These are phyloP conservation scores for Siniperca undulata DNA, from an alignment of 2,797 vertebrate genomes.

Conservation along the genomic window DNA sequence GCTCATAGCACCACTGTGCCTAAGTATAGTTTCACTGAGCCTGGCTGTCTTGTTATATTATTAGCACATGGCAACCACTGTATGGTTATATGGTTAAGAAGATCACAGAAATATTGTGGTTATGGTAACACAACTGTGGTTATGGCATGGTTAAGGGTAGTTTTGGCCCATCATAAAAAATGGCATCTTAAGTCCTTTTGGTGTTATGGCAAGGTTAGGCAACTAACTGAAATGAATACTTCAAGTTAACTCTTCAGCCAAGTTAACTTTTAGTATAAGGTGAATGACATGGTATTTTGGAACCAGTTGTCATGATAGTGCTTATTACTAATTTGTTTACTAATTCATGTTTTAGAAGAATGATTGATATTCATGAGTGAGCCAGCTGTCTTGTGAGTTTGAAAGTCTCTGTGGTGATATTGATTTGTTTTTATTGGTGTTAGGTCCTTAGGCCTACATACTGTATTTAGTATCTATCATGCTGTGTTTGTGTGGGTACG, in stretches of 20 bases:
- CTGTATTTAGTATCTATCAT: conserved; percentile 57
- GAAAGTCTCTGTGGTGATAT: conserved; percentile 34
- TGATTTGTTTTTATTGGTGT: conserved; percentile 41
- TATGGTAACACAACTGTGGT: neutral
- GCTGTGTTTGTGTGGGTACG: conserved; percentile 42
- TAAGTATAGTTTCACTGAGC: neutral
- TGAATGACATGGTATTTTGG: neutral
- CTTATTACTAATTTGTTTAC: neutral
- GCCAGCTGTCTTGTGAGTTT: conserved; percentile 38
- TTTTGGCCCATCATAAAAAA: neutral
- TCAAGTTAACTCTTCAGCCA: neutral
- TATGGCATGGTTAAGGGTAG: neutral
- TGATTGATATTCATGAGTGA: conserved; percentile 30
- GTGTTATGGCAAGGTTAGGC: neutral
- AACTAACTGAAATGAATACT: neutral
- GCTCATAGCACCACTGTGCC: neutral
- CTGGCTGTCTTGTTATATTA: neutral
- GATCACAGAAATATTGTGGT: neutral
- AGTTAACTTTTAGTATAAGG: neutral
- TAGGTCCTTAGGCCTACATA: conserved; percentile 31
- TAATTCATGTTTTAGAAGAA: neutral
- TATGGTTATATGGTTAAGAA: neutral
- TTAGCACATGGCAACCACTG: neutral
- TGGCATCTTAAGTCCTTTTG: neutral
- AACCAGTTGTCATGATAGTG: neutral